Percentiles rank a stretch among this genome's conserved stretches.
Conservation (phyloP, 2,797 vertebrate species). For the Glyptemys insculpta region DNA sequence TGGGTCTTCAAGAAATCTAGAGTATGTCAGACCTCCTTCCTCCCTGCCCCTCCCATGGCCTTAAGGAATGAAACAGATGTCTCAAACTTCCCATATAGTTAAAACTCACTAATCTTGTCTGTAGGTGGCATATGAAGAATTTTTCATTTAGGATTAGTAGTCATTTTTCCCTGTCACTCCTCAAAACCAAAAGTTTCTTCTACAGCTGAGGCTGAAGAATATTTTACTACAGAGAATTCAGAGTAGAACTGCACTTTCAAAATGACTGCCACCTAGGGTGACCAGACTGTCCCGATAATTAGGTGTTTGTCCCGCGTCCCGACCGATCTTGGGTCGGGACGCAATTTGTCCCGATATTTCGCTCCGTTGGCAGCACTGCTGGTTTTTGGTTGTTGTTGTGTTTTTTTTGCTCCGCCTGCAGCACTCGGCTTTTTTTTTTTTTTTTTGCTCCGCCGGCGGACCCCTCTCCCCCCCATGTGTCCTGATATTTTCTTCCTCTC, state of each 20-base stretch:
- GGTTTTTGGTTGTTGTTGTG: no score
- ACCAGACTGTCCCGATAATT: no score
- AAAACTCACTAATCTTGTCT: not conserved
- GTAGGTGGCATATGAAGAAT: not conserved
- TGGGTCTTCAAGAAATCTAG: not conserved
- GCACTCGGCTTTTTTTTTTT: no score
- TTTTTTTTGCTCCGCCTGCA: no score
- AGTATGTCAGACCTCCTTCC: not conserved
- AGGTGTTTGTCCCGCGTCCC: no score
- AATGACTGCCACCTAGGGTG: not conserved
- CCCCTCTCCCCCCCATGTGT: no score
- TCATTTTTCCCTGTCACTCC: not conserved
- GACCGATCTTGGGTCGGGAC: no score
- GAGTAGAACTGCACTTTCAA: not conserved
- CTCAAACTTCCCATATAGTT: not conserved
- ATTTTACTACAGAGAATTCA: not conserved
- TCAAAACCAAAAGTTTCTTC: not conserved
- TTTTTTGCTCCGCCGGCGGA: no score
- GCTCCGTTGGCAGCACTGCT: no score
- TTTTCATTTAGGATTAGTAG: not conserved
- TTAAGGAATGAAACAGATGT: not conserved
- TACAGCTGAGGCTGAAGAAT: not conserved
- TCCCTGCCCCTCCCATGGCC: rapidly evolving
- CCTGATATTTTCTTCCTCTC: no score
- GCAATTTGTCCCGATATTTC: no score